Evolutionary conservation across 2,113 vertebrate species (phyloP).

Genomic region (Dendrocopos noguchii): DNA sequence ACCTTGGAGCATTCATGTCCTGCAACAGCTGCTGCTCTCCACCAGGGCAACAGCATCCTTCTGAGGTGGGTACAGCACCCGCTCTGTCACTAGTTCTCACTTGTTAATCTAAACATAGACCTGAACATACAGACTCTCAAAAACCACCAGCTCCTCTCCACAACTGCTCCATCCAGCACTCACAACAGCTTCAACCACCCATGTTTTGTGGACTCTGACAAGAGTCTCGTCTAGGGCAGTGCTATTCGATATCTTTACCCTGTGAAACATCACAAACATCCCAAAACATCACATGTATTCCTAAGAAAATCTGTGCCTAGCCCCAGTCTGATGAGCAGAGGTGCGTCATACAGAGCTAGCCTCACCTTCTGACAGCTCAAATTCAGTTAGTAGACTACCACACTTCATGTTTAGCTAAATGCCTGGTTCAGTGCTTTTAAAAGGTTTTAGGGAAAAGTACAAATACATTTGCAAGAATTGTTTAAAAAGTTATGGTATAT

Average conservation of each 20-base stretch:
- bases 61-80: background rate
- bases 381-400: background rate
- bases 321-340: background rate
- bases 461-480: background rate
- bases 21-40: background rate
- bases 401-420: background rate
- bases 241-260: background rate
- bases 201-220: rapidly evolving
- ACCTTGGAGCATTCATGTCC: background rate
- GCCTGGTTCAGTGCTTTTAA: background rate
- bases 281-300: background rate
- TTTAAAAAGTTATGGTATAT: background rate
- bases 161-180: background rate
- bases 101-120: background rate
- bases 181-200: background rate
- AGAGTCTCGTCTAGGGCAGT: background rate
- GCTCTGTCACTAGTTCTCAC: background rate
- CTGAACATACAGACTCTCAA: background rate
- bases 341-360: rapidly evolving
- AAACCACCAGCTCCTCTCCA: background rate
- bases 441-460: background rate
- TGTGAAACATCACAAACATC: background rate
- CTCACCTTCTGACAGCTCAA: background rate
- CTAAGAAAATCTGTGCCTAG: background rate
- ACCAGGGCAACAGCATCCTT: background rate